phyloP scores from a whole-genome alignment of 2,888 invertebrate genomes.

The Ophraella communa region DNA sequence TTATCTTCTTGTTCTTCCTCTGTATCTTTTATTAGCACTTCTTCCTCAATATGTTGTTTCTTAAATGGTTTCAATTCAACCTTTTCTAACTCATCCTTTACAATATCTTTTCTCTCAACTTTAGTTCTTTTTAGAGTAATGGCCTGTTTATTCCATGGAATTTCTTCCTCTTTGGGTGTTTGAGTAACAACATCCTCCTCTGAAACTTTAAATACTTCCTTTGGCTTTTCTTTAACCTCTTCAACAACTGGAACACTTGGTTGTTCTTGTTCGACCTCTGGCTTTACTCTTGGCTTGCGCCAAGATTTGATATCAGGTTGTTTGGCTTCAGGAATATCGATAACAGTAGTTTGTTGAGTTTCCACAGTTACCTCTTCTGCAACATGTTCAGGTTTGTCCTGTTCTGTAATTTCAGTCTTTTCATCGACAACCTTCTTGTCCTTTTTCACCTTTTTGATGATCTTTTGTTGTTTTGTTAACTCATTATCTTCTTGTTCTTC shows the following conservation, averaged over 20 bases:
- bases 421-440: background rate
- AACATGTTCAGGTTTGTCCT: no score
- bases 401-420: no score
- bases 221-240: background rate
- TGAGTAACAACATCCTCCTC: no score
- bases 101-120: conserved; percentile 56
- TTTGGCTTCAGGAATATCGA: background rate
- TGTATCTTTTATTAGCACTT: background rate
- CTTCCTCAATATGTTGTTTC: background rate
- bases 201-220: background rate
- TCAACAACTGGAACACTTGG: background rate
- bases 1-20: conserved; percentile 41
- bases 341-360: background rate
- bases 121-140: conserved; percentile 61
- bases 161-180: background rate
- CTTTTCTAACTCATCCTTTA: conserved; percentile 37
- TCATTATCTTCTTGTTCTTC: background rate
- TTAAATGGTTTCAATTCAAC: conserved; percentile 40
- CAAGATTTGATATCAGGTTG: conserved; percentile 47
- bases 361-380: no score
- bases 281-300: conserved; percentile 27
- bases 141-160: conserved; percentile 69
- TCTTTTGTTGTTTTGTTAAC: no score
- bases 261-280: background rate
- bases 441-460: background rate